These are phyloP conservation scores for Autographa pulchrina DNA, from an alignment of 2,888 invertebrate genomes.

Conservation along the genomic window DNA sequence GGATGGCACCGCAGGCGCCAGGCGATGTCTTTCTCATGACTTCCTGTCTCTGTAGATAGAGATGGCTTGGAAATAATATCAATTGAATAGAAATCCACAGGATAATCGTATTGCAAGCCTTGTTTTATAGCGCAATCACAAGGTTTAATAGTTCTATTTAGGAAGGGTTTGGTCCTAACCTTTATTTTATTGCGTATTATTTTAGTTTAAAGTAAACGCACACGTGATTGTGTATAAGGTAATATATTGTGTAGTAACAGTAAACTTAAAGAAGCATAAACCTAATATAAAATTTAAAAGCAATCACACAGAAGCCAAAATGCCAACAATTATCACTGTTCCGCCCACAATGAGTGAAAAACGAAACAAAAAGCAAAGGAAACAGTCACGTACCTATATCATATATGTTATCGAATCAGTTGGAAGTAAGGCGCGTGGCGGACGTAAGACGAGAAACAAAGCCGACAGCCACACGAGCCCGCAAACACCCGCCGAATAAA, in stretches of 20 bases:
- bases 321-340: not conserved
- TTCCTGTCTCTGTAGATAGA: not conserved
- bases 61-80: not conserved
- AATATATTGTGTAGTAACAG: no score
- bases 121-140: not conserved
- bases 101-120: not conserved
- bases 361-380: not conserved
- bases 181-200: no score
- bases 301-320: not conserved
- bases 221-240: no score
- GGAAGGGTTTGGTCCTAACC: no score
- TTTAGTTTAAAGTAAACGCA: no score
- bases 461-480: slow-evolving; percentile 20
- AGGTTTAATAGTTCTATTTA: not conserved
- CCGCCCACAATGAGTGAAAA: not conserved
- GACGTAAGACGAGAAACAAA: slow-evolving; percentile 14
- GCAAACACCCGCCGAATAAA: slow-evolving; percentile 10
- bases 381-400: slow-evolving; percentile 41
- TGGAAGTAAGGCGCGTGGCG: slow-evolving; percentile 11
- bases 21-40: not conserved
- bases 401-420: slow-evolving; percentile 32
- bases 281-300: not conserved
- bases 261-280: no score
- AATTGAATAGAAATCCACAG: not conserved
- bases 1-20: slow-evolving; percentile 22